These are phyloP conservation scores for Lasioglossum oenotherae DNA, from an alignment of 2,888 invertebrate genomes.

Conservation along the genomic window DNA sequence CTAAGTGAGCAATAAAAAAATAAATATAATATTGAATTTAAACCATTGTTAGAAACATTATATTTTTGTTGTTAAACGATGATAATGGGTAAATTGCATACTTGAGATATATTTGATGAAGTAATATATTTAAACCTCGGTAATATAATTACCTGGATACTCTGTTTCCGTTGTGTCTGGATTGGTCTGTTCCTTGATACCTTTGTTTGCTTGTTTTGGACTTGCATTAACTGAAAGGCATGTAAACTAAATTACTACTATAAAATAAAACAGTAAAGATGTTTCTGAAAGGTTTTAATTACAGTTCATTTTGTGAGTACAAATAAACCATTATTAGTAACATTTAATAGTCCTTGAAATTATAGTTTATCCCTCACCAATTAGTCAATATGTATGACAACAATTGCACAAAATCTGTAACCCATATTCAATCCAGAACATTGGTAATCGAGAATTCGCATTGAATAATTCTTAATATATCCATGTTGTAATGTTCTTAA, in stretches of 20 bases:
- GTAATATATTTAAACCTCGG: conserved; percentile 4
- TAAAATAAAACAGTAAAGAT: conserved; percentile 45
- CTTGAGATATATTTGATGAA: conserved; percentile 8
- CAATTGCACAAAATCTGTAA: background rate
- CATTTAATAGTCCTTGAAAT: conserved; percentile 36
- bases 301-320: conserved; percentile 30
- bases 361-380: conserved; percentile 41
- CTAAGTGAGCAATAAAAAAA: conserved; percentile 51
- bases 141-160: conserved; percentile 49
- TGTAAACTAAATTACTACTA: conserved; percentile 62
- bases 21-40: conserved; percentile 25
- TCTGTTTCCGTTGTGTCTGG: conserved; percentile 23
- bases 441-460: background rate
- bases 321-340: conserved; percentile 34
- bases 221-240: conserved; percentile 64
- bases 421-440: conserved; percentile 13
- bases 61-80: background rate
- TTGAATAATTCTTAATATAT: conserved; percentile 22
- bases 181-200: conserved; percentile 21
- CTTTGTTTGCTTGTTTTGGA: conserved; percentile 40
- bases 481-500: background rate
- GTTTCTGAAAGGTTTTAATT: conserved; percentile 56
- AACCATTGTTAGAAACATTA: conserved; percentile 4
- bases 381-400: conserved; percentile 34
- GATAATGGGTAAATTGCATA: conserved; percentile 1